Evolutionary conservation across 2,888 invertebrate genomes (phyloP), one percentile per base, ranked within the genome.

Genomic region (Pachydiplax longipennis): DNA sequence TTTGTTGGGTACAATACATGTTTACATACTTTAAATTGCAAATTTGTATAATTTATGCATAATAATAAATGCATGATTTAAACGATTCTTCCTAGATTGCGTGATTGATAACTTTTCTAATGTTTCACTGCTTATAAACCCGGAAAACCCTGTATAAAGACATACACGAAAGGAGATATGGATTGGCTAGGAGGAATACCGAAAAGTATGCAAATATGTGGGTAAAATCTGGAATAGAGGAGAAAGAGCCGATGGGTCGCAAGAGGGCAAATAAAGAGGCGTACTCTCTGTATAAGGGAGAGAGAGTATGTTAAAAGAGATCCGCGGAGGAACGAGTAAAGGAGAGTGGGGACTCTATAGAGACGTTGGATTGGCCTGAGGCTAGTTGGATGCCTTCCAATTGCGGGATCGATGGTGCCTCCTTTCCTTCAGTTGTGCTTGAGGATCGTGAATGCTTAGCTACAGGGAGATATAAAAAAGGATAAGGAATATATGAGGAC

Each of bases 301-400:
- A 31, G 48, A 82, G 82, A 53, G 25, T 48, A 48, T 31, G 31
- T 53, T 53, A 53, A 82, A 48, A 48, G 48, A 48, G 82, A 25
- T 25, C n/a, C 25, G 53, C 25, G 53, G 48, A 81, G 15, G 40
- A 35, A 37, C 22, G 22, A 81, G 81, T 37, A 8, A 80, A 12
- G 13, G 37, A 37, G 80, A 22, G 65, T n/a, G n/a, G 65, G 25
- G 65, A 25, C 25, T 65, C 65, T 31, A 58, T 58, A 58, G 83
- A 83, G 83, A 83, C 83, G 61, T 37, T 87, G 83, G 83, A 83
- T 83, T 58, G 87, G 87, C 87, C 87, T n/a, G 87, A 58, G 87
- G 61, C 87, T 58, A 65, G 87, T 87, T 87, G 87, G 87, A 87
- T 87, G 87, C 58, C 61, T 61, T 87, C 87, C 87, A 87, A 87